Base-by-base conservation (phyloP, 1,140 invertebrate species). In the Diabrotica undecimpunctata region DNA sequence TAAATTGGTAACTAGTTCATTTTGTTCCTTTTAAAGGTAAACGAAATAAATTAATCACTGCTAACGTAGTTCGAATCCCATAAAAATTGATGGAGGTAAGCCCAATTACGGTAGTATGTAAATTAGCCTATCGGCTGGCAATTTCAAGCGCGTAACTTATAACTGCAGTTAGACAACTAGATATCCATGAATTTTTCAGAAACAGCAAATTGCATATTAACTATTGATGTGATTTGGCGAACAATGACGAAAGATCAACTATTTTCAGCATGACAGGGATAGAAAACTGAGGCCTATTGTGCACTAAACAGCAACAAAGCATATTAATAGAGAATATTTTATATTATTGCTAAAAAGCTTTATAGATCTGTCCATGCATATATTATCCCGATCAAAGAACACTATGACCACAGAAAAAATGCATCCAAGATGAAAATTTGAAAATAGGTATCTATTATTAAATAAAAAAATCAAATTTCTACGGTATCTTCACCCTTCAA, bases 121-220 rank as follows among this genome's bases (percentile, higher is more conserved):
- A 46, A 46, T 46, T 46, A 46, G n/a, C 5, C 41, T 8, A 10
- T 10, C 41, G 8, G 41, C n/a, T 46, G 41, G 8, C n/a, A 8
- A 46, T 46, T 46, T 46, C n/a, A 8, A 46, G 6, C 54, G 35
- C 35, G 10, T 25, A 55, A 55, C 13, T 55, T 55, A 55, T 55
- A 14, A 55, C 54, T 55, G 54, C 13, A 55, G 54, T 55, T 55
- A 13, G 54, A 55, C 54, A 54, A 25, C 12, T 54, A 8, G 10
- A 55, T 14, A 11, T 25, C 14, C 35, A 55, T 55, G 54, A 55
- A 55, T 55, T 55, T 55, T 55, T 55, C 13, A 55, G 13, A 55
- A 14, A 14, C 54, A n/a, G 25, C 9, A 55, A 55, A 55, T 55
- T 55, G 54, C 54, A 55, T 55, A 55, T 55, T 35, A 55, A 55